Evolutionary conservation across 2,888 invertebrate genomes (phyloP), one percentile per base, ranked within the genome.

Genomic region (Bibio marci): DNA sequence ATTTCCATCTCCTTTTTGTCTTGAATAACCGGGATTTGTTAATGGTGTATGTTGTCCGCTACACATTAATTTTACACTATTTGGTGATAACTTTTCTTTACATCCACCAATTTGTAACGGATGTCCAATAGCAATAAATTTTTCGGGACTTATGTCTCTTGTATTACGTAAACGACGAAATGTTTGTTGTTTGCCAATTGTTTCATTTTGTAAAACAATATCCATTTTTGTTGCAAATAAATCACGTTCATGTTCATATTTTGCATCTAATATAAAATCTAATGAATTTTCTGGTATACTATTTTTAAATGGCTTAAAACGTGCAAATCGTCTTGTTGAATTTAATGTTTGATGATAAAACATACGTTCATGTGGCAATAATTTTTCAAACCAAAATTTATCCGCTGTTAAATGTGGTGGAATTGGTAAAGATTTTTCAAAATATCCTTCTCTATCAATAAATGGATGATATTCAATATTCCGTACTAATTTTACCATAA

Each of bases 41-140:
- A 80, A 73, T 46, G 81, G 80, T 12, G 75, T 75, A 56, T 83
- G 83, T 28, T 79, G 78, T 4, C 81, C 79, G n/a, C 78, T 78
- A 55, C 80, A 80, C 64, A 81, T 81, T 39, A 83, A 62, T 59
- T 82, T 81, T 35, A 82, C 71, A 50, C 74, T 76, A 57, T 75
- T 72, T 7, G 80, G 80, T 45, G 80, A 78, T 22, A 65, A 63
- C 46, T 67, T 70, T 42, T 76, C 72, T 19, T 51, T 65, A 38
- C 75, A 59, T n/a, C 79, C 79, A 28, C 77, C 77, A 30, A 35
- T 15, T 17, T 28, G 26, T 28, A 13, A 41, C n/a, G 70, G 67
- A 53, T 71, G 59, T 3, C 57, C 51, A 14, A 59, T 51, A 3
- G 59, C 54, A 31, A 66, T 62, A 41, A 52, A 50, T 48, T 66